A percentile compares a stretch with the other conserved stretches of the same genome.
These are phyloP conservation scores for Cliona cf. orientalis DNA, from an alignment of 37 sponge, comb jelly and placozoan species.

Conservation along the genomic window DNA sequence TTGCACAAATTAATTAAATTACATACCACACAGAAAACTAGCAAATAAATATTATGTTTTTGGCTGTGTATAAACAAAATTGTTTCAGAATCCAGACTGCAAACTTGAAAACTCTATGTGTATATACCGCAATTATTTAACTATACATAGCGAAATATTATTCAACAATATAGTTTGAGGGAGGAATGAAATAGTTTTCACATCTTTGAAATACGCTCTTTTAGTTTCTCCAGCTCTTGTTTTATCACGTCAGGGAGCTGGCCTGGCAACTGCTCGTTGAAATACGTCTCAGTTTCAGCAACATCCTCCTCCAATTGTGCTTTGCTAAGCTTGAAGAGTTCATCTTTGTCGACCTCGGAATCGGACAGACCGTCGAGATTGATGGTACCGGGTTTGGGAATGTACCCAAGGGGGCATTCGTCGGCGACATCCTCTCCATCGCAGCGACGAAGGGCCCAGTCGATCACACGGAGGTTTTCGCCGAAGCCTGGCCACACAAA, in stretches of 20 bases:
- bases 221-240: constrained; percentile 68
- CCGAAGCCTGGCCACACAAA: constrained; percentile 99
- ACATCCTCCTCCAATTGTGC: constrained; percentile 75
- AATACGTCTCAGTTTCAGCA: constrained; percentile 70
- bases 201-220: constrained; percentile 60
- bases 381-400: constrained; percentile 77
- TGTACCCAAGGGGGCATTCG: constrained; percentile 76
- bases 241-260: constrained; percentile 61
- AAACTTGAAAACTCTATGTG: too few species aligned
- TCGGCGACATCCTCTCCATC: constrained; percentile 82
- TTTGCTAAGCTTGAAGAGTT: constrained; percentile 69
- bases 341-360: constrained; percentile 48
- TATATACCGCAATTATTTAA: too few species aligned
- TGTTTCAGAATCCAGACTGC: too few species aligned
- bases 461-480: constrained; percentile 95
- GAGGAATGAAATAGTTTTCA: too few species aligned
- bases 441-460: constrained; percentile 93
- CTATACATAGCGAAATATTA: too few species aligned
- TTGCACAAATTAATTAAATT: too few species aligned
- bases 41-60: too few species aligned
- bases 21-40: too few species aligned
- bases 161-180: too few species aligned
- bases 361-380: constrained; percentile 63
- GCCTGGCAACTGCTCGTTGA: constrained; percentile 81
- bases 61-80: too few species aligned